Percentiles rank a stretch among this genome's conserved stretches.
Evolutionary conservation across 2,888 invertebrate genomes (phyloP).

Genomic region (Adelphocoris suturalis): DNA sequence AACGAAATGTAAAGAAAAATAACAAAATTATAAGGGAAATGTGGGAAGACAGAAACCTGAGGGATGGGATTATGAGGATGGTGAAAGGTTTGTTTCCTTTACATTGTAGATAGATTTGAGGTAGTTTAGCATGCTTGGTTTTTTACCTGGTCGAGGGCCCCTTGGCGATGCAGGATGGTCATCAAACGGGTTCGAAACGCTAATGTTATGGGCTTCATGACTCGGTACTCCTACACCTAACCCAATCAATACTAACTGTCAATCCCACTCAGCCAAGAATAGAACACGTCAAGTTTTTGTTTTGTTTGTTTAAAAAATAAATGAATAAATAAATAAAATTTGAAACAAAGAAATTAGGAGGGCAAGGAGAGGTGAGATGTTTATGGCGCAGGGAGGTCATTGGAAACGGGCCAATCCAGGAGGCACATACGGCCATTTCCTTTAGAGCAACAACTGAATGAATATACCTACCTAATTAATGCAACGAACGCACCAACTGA

Average conservation of each 20-base stretch:
- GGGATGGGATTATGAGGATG: conserved; percentile 33
- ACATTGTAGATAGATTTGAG: conserved; percentile 58
- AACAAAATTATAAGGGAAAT: conserved; percentile 48
- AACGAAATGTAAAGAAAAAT: conserved; percentile 4
- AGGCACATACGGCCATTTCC: conserved; percentile 51
- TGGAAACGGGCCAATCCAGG: conserved; percentile 21
- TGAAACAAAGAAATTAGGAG: conserved; percentile 34
- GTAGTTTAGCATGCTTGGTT: conserved; percentile 68
- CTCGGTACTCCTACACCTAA: conserved; percentile 76
- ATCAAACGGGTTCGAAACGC: conserved; percentile 92
- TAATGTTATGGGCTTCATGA: conserved; percentile 86
- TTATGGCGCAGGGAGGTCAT: neutral
- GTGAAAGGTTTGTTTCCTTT: conserved; percentile 32
- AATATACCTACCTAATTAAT: neutral
- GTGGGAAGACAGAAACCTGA: conserved; percentile 31
- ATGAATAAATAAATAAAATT: conserved; percentile 57
- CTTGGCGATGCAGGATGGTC: conserved; percentile 81
- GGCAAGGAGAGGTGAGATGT: conserved; percentile 48
- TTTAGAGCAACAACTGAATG: conserved; percentile 48
- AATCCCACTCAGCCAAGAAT: conserved; percentile 66
- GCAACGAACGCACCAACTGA: neutral
- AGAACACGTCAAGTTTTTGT: conserved; percentile 6
- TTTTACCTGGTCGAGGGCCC: conserved; percentile 76
- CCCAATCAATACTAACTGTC: conserved; percentile 71
- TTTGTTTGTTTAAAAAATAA: conserved; percentile 68